Percentiles rank a stretch among this genome's conserved stretches.
phyloP scores from a whole-genome alignment of 2,113 vertebrate genomes.

The Cynoglossus semilaevis region DNA sequence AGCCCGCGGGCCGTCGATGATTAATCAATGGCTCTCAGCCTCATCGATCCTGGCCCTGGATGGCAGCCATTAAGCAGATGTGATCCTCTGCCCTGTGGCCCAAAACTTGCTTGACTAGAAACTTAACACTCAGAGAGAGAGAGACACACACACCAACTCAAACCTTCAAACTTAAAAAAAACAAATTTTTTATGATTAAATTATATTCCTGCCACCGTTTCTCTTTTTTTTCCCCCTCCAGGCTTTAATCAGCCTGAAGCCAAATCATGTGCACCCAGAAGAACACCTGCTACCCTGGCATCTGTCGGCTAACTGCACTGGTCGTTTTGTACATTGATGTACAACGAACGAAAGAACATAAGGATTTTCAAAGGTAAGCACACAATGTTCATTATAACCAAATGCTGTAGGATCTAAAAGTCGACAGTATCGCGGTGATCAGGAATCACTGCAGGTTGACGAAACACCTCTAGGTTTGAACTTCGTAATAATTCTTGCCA shows the following conservation, averaged over 20 bases:
- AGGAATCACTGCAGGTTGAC: too few species aligned
- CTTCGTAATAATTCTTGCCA: too few species aligned
- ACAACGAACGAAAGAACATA: conserved; percentile 5
- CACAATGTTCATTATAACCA: conserved; percentile 44
- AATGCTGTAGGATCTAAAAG: conserved; percentile 9
- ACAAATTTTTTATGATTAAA: neutral
- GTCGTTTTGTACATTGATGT: neutral
- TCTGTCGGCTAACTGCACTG: conserved; percentile 7
- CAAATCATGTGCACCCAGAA: conserved; percentile 1
- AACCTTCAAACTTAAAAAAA: neutral
- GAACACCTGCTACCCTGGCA: conserved; percentile 18
- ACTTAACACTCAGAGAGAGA: conserved; percentile 4
- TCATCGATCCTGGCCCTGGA: conserved; percentile 54
- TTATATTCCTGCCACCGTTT: conserved; percentile 6
- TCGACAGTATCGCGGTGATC: too few species aligned
- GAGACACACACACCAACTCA: conserved; percentile 3
- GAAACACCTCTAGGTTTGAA: too few species aligned
- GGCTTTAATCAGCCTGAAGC: neutral
- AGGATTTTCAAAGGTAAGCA: conserved; percentile 24
- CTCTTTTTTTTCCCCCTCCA: neutral
- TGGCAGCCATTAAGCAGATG: conserved; percentile 43
- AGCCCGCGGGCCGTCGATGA: conserved; percentile 41
- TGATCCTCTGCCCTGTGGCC: conserved; percentile 32
- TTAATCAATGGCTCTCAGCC: conserved; percentile 59
- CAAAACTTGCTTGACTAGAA: conserved; percentile 30